These are phyloP conservation scores for Porites rus DNA, from an alignment of 92 coral and sea anemone genomes.

Conservation along the genomic window DNA sequence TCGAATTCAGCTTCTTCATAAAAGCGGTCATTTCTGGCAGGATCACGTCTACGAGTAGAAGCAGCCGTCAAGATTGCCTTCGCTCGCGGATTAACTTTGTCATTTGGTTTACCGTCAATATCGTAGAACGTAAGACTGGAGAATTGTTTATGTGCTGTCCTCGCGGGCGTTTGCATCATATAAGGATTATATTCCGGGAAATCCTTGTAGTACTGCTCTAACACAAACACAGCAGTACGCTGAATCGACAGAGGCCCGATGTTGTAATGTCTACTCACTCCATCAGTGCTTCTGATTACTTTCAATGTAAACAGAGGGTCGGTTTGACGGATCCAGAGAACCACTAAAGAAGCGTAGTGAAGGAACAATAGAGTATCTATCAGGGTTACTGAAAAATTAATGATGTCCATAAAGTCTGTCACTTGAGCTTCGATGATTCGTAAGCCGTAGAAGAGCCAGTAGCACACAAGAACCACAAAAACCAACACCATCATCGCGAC, in stretches of 20 bases:
- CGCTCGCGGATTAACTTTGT: slow-evolving; percentile 92
- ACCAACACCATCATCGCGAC: slow-evolving; percentile 85
- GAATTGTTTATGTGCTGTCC: slow-evolving; percentile 86
- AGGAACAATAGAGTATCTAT: slow-evolving; percentile 87
- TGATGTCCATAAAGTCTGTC: slow-evolving; percentile 62
- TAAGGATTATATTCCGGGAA: slow-evolving; percentile 97
- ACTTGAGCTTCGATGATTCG: slow-evolving; percentile 78
- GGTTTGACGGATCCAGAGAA: slow-evolving; percentile 93
- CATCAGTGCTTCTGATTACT: slow-evolving; percentile 97
- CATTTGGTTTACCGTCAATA: slow-evolving; percentile 87
- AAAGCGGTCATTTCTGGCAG: slow-evolving; percentile 95
- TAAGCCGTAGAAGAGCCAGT: slow-evolving; percentile 95
- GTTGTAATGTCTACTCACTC: slow-evolving; percentile 84
- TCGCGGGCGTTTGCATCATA: slow-evolving; percentile 91
- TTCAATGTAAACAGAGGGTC: slow-evolving; percentile 91
- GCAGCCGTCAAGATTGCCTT: slow-evolving; percentile 94
- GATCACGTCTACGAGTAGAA: slow-evolving; percentile 91
- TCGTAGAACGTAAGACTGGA: slow-evolving; percentile 98
- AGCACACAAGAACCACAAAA: slow-evolving; percentile 88
- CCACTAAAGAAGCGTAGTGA: slow-evolving; percentile 91
- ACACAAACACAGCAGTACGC: slow-evolving; percentile 91
- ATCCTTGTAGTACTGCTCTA: slow-evolving; percentile 97
- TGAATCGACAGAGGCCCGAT: slow-evolving; percentile 96
- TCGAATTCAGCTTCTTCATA: slow-evolving; percentile 97
- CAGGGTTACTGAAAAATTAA: slow-evolving; percentile 83